Base-by-base conservation (phyloP, 2,113 vertebrate species). In the Cyphomyrus discorhynchus region DNA sequence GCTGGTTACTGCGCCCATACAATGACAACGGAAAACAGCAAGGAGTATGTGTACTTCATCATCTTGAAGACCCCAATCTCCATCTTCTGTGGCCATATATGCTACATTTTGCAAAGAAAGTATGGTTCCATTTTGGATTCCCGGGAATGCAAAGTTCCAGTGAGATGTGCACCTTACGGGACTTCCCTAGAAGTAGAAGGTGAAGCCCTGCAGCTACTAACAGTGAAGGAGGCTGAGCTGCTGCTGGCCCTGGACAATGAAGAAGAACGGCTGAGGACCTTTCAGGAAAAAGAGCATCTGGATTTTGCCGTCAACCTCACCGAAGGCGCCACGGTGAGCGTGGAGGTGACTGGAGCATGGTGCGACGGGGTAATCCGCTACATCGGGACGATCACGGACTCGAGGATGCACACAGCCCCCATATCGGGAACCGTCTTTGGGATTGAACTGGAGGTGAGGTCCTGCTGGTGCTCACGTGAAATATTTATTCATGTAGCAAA, bases 381-480 rank as follows among this genome's bases (percentile, higher is more conserved):
- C 90, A 58, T 97, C 0, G 97, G 97, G 15, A 91, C 17, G 0
- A 3, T 95, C 0, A n/a, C 3, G 0, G 0, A 35, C 0, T 0
- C 5, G 0, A 0, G 0, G 0, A 1, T 0, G 1, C 0, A 0
- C 15, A 19, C 1, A 1, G 0, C 8, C 1, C 86, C 24, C n/a
- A 0, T 96, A 19, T 3, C 66, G 0, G 96, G 94, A 0, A 58
- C 70, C 0, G 96, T 93, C 92, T 97, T 97, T 0, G 97, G 97
- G 13, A 93, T 98, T 24, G 96, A 98, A 80, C 91, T 98, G 2
- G 95, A 96, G 97, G 97, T 98, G 83, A 85, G 91, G 56, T 2
- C 24, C 58, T 7, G 15, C 24, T 46, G 27, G 88, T 66, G n/a
- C n/a, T 42, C 80, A 24, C 80, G 3, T 3, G 84, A 35, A 11